Evolutionary conservation across 2,113 vertebrate genomes (phyloP), one percentile per base, ranked within the genome.

Genomic region (Beaufortia kweichowensis): DNA sequence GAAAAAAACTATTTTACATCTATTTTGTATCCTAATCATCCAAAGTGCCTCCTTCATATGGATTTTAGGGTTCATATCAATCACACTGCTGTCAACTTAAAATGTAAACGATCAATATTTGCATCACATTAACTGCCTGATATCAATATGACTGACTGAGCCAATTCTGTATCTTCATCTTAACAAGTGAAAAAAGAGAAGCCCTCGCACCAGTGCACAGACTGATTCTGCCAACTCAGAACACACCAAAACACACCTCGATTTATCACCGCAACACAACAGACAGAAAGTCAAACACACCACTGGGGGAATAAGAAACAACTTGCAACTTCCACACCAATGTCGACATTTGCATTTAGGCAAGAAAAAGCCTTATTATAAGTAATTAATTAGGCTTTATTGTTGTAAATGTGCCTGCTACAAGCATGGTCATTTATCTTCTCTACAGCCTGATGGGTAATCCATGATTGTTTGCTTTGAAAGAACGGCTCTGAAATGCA

Each of bases 371-470:
- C 87, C 90, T 93, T 93, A 94, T 95, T 95, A 95, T 95, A 93
- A 90, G 92, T 92, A 96, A 98, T 98, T 95, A 97, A 97, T 97
- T 96, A 94, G 91, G 84, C 92, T 90, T 95, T 96, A 97, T 94
- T 96, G 94, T 96, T 93, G 94, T 94, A 97, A 97, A 98, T 97
- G 95, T 96, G 94, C 87, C 88, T 87, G 91, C 92, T 95, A 95
- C 94, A 95, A 90, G 93, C 89, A 82, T 86, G 93, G 90, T 90
- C 94, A 94, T 98, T 95, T 95, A 98, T 98, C 95, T 96, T 95
- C 91, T 85, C 91, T 90, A 84, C 88, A 88, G 91, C 90, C 87
- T 94, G 96, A 97, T 92, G 91, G 94, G 84, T 97, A 98, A 98
- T 98, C 96, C 87, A 97, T 98, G 97, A 87, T 89, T 86, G 86